Conservation (phyloP, 2,113 vertebrate species). For the Microtus oregoni region DNA sequence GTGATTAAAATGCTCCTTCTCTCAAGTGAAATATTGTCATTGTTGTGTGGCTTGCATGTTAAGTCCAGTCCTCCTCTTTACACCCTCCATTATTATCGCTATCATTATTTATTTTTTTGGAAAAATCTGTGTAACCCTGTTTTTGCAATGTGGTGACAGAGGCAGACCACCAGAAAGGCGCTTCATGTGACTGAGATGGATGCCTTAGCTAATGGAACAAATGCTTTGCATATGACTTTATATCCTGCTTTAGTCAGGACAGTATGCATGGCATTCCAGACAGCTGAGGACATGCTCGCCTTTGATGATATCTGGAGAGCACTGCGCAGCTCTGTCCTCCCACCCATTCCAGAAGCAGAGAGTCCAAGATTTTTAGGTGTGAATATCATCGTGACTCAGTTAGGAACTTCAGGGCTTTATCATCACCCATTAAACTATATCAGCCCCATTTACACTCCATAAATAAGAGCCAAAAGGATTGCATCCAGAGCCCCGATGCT, state of each 20-base stretch:
- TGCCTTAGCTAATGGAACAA: conserved; percentile 45
- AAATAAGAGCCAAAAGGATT: not conserved
- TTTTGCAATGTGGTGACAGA: conserved; percentile 61
- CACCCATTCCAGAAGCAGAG: not conserved
- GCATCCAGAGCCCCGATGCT: not conserved
- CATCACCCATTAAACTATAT: conserved; percentile 3
- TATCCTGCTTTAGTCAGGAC: not conserved
- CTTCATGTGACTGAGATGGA: conserved; percentile 23
- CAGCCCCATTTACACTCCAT: not conserved
- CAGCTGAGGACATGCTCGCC: conserved; percentile 18
- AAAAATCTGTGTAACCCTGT: not conserved
- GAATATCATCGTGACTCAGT: conserved; percentile 56
- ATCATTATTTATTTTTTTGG: not conserved
- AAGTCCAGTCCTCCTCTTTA: not conserved
- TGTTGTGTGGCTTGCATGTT: not conserved
- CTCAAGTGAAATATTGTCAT: not conserved
- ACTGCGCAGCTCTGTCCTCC: conserved; percentile 1
- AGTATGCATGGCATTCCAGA: conserved; percentile 63
- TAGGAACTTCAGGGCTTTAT: not conserved
- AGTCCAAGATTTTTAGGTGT: conserved; percentile 39
- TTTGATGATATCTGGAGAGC: conserved; percentile 12
- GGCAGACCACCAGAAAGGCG: conserved; percentile 32
- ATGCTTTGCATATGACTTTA: conserved; percentile 44
- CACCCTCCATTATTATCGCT: not conserved
- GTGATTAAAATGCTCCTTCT: not conserved